Conservation (phyloP, 2,113 vertebrate genomes). For the Alces alces region DNA sequence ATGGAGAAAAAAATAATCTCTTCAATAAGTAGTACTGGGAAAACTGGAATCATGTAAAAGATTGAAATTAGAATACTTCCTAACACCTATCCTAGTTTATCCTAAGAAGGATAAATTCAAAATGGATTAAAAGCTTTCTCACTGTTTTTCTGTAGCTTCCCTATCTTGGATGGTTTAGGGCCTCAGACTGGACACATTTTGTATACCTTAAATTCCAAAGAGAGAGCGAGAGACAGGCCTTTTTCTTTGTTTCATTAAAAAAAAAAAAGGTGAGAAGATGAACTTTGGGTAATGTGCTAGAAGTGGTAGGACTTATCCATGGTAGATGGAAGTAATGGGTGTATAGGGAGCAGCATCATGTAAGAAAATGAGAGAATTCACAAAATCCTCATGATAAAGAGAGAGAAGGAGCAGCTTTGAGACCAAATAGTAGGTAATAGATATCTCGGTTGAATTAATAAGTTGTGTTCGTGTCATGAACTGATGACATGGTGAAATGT, state of each 20-base stretch:
- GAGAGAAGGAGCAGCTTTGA: neutral
- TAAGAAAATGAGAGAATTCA: neutral
- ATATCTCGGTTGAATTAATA: neutral
- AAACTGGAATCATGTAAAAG: neutral
- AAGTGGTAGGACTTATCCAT: neutral
- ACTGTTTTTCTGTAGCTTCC: neutral
- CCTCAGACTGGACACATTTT: neutral
- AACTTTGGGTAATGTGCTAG: neutral
- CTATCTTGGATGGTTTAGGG: neutral
- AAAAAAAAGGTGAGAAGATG: neutral
- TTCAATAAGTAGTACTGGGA: neutral
- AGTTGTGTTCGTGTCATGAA: neutral
- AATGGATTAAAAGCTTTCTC: neutral
- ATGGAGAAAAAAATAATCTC: neutral
- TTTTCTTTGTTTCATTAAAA: neutral
- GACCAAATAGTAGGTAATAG: neutral
- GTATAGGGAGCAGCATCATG: too few relatives aligned
- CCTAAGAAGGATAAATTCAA: neutral
- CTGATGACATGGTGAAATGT: neutral
- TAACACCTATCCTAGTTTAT: neutral
- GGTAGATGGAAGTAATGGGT: fast-evolving
- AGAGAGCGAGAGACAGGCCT: neutral
- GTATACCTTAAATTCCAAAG: neutral
- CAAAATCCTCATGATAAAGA: neutral
- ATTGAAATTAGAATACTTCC: neutral